These are phyloP conservation scores for Pelobates fuscus DNA, from an alignment of 2,113 vertebrate species.

Conservation along the genomic window DNA sequence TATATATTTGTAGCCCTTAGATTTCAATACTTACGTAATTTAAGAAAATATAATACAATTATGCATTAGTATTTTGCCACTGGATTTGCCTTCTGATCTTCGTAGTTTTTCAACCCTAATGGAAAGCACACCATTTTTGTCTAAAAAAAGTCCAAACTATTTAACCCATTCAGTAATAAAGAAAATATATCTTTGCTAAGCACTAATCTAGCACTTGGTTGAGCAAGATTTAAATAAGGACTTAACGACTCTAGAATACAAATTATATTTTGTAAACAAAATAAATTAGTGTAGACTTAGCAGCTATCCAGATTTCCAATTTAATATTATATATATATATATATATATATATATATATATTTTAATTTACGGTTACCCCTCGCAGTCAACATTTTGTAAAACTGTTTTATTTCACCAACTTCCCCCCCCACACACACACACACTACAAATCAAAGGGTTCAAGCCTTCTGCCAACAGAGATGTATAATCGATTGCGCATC, in stretches of 20 bases:
- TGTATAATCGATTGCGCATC: slow-evolving; percentile 44
- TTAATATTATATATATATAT: slow-evolving; percentile 52
- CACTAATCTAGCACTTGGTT: not conserved
- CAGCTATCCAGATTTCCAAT: slow-evolving; percentile 37
- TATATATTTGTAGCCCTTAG: too few species aligned
- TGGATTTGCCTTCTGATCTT: too few species aligned
- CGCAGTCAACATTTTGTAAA: slow-evolving; percentile 41
- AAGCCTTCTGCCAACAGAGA: slow-evolving; percentile 38
- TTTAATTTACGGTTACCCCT: slow-evolving; percentile 45
- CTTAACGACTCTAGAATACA: slow-evolving; percentile 24
- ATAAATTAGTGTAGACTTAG: slow-evolving; percentile 40
- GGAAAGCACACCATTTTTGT: too few species aligned
- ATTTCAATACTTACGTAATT: too few species aligned
- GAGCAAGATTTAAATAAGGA: slow-evolving; percentile 13
- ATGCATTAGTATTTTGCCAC: too few species aligned
- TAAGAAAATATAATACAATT: too few species aligned
- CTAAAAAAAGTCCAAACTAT: too few species aligned
- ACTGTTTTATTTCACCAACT: slow-evolving; percentile 37
- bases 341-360: too few species aligned
- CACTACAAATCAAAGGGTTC: slow-evolving; percentile 49
- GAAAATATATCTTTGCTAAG: too few species aligned
- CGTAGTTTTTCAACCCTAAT: too few species aligned
- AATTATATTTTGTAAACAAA: slow-evolving; percentile 39
- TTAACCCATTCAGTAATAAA: too few species aligned
- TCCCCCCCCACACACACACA: not conserved